These are phyloP conservation scores for Borostomias antarcticus DNA, from an alignment of 2,797 vertebrate species.

Conservation along the genomic window DNA sequence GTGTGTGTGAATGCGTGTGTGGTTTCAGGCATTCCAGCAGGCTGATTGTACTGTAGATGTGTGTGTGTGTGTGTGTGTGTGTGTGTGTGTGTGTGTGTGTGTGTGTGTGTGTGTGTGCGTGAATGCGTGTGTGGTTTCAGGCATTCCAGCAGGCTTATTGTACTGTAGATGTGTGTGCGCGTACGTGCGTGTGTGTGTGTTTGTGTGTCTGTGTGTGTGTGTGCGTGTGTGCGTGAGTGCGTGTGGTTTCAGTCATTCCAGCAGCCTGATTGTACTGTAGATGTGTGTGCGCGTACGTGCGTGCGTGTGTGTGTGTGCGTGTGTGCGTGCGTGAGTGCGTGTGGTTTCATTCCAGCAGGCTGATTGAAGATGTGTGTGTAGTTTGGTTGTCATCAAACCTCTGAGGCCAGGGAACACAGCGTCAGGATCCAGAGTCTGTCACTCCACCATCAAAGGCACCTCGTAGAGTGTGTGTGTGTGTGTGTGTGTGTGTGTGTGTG, in stretches of 20 bases:
- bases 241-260: no score
- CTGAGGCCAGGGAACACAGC: conserved; percentile 29
- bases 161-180: no score
- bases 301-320: conserved; percentile 15
- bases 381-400: conserved; percentile 20
- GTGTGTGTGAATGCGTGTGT: not conserved
- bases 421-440: conserved; percentile 27
- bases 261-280: conserved; percentile 32
- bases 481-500: conserved; percentile 13
- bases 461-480: conserved; percentile 20
- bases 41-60: no score
- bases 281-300: conserved; percentile 15
- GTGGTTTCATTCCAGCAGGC: no score
- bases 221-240: no score
- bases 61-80: not conserved
- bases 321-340: not conserved
- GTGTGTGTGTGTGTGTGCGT: conserved; percentile 11
- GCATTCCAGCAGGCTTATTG: no score
- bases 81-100: not conserved
- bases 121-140: no score
- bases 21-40: no score
- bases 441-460: conserved; percentile 38
- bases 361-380: no score
- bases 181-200: no score
- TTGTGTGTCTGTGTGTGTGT: no score